Conservation (phyloP, 1,140 invertebrate genomes). For the Drosophila kanapiae region DNA sequence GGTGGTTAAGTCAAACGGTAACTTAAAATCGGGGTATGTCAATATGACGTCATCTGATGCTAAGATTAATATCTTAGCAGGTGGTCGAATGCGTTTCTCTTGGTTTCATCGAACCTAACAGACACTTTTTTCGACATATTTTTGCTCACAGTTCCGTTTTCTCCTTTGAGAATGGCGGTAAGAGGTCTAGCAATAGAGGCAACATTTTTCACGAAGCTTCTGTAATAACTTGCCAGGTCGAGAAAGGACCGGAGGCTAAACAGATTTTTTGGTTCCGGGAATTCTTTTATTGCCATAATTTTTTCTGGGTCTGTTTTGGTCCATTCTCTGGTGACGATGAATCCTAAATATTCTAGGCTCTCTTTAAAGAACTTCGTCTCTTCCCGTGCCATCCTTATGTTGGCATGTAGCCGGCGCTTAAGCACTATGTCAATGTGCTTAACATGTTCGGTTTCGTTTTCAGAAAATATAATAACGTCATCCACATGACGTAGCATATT, state of each 20-base stretch:
- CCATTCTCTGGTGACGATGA: slow-evolving; percentile 9
- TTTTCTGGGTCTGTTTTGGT: slow-evolving; percentile 12
- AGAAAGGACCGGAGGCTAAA: slow-evolving; percentile 17
- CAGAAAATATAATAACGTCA: slow-evolving; percentile 5
- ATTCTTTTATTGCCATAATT: slow-evolving; percentile 7
- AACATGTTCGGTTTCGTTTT: slow-evolving; percentile 4
- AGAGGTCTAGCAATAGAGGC: too few relatives aligned
- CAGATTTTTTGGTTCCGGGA: too few relatives aligned
- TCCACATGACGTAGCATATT: too few relatives aligned
- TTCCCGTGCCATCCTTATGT: not conserved
- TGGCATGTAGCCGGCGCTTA: not conserved
- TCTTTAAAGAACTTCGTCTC: too few relatives aligned
- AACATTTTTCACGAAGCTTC: slow-evolving; percentile 11
- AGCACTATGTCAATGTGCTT: not conserved
- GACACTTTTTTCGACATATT: slow-evolving; percentile 15
- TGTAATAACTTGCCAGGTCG: slow-evolving; percentile 5
- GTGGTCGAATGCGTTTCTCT: too few relatives aligned
- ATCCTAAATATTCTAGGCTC: slow-evolving; percentile 9
- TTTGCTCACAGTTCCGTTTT: slow-evolving; percentile 9
- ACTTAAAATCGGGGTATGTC: too few relatives aligned
- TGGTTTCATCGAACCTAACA: not conserved
- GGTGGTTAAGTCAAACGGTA: too few relatives aligned
- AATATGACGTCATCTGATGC: too few relatives aligned
- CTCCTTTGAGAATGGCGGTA: slow-evolving; percentile 10
- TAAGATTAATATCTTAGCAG: too few relatives aligned